Conservation (phyloP, 2,113 vertebrate species). For the Phyllostomus discolor region DNA sequence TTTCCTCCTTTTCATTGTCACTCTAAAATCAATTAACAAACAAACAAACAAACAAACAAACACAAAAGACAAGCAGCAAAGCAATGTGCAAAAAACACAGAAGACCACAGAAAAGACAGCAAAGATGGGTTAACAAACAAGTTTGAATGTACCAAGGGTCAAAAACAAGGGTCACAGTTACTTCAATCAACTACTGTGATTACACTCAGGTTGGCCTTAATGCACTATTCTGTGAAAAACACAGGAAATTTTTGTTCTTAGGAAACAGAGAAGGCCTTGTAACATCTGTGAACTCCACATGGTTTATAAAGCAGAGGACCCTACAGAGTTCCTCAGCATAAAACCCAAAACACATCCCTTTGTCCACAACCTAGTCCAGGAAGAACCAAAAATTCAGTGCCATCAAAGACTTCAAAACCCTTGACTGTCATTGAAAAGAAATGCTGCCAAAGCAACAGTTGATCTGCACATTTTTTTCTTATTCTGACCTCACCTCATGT, state of each 20-base stretch:
- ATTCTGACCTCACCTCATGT: not conserved
- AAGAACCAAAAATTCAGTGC: not conserved
- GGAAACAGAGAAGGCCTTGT: not conserved
- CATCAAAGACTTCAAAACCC: not conserved
- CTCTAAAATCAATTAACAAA: too few species aligned
- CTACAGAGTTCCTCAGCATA: not conserved
- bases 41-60: too few species aligned
- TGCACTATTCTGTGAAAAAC: not conserved
- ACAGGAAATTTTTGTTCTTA: not conserved
- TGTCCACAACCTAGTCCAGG: not conserved
- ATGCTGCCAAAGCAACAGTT: not conserved
- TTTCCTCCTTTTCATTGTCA: too few species aligned
- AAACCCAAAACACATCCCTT: not conserved
- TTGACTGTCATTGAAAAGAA: not conserved
- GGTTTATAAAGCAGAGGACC: not conserved
- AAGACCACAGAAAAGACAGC: not conserved
- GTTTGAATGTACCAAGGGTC: not conserved
- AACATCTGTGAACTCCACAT: not conserved
- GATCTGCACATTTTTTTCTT: not conserved
- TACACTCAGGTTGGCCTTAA: not conserved
- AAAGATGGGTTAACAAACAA: not conserved
- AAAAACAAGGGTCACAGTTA: not conserved
- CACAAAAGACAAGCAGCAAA: not conserved
- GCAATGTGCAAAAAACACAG: not conserved
- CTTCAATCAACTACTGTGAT: not conserved